Base-by-base conservation (phyloP, 2,888 invertebrate species). In the Allolobophora icterica region DNA sequence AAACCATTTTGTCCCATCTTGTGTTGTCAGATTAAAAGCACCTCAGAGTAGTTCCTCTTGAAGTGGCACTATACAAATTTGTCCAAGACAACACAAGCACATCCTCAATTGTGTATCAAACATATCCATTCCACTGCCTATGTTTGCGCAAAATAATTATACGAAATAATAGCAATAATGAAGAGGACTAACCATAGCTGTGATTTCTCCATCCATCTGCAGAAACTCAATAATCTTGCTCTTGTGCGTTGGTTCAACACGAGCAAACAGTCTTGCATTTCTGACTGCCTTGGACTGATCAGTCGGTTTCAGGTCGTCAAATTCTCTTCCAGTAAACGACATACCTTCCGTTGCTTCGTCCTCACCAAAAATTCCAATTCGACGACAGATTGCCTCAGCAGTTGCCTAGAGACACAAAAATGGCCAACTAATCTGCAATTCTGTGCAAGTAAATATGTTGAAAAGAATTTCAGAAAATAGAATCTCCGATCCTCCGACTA, bases 231-330 rank as follows among this genome's bases (percentile, higher is more conserved):
- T 97, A 95, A 99, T 99, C 97, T 99, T 99, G 94, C 99, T 99
- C 96, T 99, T 99, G 97, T 99, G 99, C 92, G 99, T 97, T 92
- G 99, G 99, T 96, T 99, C 99, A 92, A 99, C 99, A 93, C 99
- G 97, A 91, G 99, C 99, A 97, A 99, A 99, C 92, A 99, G 97
- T 93, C 99, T 97, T 15, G 95, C 94, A 91, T 98, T 97, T 92
- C 97, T 97, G 87, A 97, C 98, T 95, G 97, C 97, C 90, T 99
- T 98, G 89, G 97, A 96, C 94, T 98, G 98, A 95, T 99, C 99
- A 95, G 99, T 99, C 45, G 97, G 96, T 90, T 98, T 96, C 91
- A 99, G 97, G 96, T 99, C 99, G 95, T 99, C 99, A 96, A 99
- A 99, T 96, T 99, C 99, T 94, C 99, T 98, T 92, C 99, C 99